Conservation (phyloP, 2,888 invertebrate genomes). For the Trichopoda pennipes region DNA sequence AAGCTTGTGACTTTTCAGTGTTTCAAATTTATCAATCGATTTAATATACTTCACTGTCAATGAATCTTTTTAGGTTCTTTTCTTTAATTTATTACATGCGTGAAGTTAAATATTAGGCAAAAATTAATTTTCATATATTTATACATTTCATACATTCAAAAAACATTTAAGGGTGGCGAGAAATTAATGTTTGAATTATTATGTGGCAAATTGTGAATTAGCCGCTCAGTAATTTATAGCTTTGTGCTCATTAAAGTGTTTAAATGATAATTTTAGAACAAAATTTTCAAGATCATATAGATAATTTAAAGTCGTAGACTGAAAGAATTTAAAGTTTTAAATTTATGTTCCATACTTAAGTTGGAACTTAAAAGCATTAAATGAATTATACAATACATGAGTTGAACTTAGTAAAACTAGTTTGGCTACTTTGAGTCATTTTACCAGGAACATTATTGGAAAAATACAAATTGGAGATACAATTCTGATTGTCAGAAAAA, state of each 20-base stretch:
- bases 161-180: conserved; percentile 66
- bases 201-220: conserved; percentile 72
- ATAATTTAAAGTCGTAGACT: neutral
- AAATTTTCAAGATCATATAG: conserved; percentile 17
- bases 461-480: no score
- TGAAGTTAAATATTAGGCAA: conserved; percentile 18
- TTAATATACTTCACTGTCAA: neutral
- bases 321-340: no score
- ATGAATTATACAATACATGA: no score
- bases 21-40: neutral
- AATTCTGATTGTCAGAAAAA: no score
- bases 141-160: conserved; percentile 33
- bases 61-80: no score
- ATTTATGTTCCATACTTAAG: no score
- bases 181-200: conserved; percentile 72
- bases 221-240: conserved; percentile 69
- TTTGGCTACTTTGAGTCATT: no score
- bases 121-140: conserved; percentile 24
- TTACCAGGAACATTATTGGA: no score
- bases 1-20: no score
- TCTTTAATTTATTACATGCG: conserved; percentile 21
- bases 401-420: no score
- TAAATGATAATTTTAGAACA: conserved; percentile 51
- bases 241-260: conserved; percentile 60
- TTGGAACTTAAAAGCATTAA: no score